Conservation (phyloP, 2,113 vertebrate species). For the Neotoma lepida region DNA sequence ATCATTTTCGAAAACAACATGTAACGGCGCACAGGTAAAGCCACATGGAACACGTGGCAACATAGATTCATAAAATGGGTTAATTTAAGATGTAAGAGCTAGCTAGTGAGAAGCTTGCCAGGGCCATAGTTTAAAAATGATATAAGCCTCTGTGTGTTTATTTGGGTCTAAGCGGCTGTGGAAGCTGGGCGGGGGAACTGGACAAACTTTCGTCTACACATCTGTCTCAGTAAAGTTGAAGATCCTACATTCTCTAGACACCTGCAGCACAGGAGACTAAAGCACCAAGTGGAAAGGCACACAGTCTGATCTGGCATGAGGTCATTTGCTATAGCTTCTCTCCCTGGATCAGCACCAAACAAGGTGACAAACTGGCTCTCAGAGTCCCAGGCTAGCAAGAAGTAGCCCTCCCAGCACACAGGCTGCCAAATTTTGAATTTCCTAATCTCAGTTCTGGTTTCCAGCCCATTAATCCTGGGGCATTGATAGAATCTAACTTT, state of each 20-base stretch:
- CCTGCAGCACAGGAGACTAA: not conserved
- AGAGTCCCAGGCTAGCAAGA: not conserved
- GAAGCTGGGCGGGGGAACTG: too few species aligned
- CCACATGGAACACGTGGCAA: too few species aligned
- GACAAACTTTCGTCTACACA: too few species aligned
- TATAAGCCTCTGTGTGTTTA: too few species aligned
- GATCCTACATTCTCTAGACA: not conserved
- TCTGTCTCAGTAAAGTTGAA: not conserved
- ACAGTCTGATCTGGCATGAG: not conserved
- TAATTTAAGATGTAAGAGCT: too few species aligned
- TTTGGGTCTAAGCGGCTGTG: too few species aligned
- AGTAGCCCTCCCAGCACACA: not conserved
- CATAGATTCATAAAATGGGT: too few species aligned
- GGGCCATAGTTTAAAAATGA: too few species aligned
- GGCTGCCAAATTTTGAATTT: not conserved
- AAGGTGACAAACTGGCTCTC: not conserved
- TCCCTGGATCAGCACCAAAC: not conserved
- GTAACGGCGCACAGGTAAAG: too few species aligned
- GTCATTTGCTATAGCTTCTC: not conserved
- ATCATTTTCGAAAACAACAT: too few species aligned
- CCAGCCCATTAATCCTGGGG: not conserved
- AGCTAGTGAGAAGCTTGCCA: too few species aligned
- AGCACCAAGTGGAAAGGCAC: not conserved
- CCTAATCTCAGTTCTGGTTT: not conserved
- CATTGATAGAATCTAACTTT: not conserved